Base-by-base conservation (phyloP, 1,140 invertebrate species). In the Planococcus citri region DNA sequence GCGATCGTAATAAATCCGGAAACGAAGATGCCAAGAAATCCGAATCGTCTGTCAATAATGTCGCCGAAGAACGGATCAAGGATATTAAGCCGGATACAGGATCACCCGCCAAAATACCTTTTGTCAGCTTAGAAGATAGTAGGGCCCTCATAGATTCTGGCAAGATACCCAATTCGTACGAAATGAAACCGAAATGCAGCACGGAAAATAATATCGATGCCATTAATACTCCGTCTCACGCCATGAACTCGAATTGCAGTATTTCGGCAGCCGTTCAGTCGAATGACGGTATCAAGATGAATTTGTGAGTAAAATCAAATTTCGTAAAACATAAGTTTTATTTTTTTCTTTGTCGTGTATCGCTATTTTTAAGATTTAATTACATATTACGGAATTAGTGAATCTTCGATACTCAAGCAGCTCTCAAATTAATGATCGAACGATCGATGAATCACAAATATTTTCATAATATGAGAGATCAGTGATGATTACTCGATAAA, bases 241-340 rank as follows among this genome's bases (percentile, higher is more conserved):
- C 6, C 4, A 64, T 64, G 60, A 64, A 10, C 12, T 24, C 60
- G 10, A 64, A 64, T 27, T 64, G 60, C 25, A 64, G 60, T 17
- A 64, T 64, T 24, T 51, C 41, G 17, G 60, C 60, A 24, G 20
- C 22, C 3, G 60, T 64, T 24, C 60, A 64, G 60, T 64, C 60
- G 21, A 27, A 24, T 21, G 60, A 64, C 60, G 25, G 60, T 64
- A 64, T 64, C 22, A 64, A 64, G 17, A 9, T 64, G 21, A 64
- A 64, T 27, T 64, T 64, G 60, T 64, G 60, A 64, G 60, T 64
- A 64, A 64, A 64, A 3, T 24, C 4, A 25, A 25, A 64, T 64
- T 24, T 4, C 4, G 4, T 24, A 25, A 24, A 21, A 64, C n/a
- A 25, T 64, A 25, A 24, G 25, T 64, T 64, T 64, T 27, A 1